A percentile compares a stretch with the other conserved stretches of the same genome.
Evolutionary conservation across 2,888 invertebrate genomes (phyloP).

Genomic region (Ligdia adustata): DNA sequence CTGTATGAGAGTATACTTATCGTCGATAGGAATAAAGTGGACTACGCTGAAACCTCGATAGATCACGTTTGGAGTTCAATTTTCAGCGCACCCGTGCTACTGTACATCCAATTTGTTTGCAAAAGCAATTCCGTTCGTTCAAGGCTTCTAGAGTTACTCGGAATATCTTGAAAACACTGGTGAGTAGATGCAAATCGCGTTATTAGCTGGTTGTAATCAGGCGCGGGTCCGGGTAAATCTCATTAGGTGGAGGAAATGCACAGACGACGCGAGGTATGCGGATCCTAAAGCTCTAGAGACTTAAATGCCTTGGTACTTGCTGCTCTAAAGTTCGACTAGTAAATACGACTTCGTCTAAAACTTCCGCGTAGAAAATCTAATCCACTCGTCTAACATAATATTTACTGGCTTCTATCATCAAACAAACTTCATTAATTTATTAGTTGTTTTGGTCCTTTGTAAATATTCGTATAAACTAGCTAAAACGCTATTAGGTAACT

Average conservation of each 20-base stretch:
- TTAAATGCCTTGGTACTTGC: constrained; percentile 8
- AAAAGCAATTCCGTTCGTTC: constrained; percentile 25
- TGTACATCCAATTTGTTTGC: constrained; percentile 33
- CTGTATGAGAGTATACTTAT: constrained; percentile 24
- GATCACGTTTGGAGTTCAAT: constrained; percentile 55
- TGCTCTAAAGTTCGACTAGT: too few species aligned
- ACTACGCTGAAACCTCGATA: constrained; percentile 48
- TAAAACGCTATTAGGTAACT: too few species aligned
- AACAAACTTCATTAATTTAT: too few species aligned
- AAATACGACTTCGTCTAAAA: too few species aligned
- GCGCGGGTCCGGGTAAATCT: constrained; percentile 45
- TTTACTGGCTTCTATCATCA: too few species aligned
- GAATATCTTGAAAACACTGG: constrained; percentile 25
- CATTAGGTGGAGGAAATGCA: constrained; percentile 43
- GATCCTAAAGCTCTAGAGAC: constrained; percentile 19
- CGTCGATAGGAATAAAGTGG: constrained; percentile 32
- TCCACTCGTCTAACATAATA: too few species aligned
- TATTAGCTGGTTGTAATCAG: constrained; percentile 45
- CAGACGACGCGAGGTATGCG: constrained; percentile 21
- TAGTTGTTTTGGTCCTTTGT: too few species aligned
- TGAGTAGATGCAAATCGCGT: constrained; percentile 34
- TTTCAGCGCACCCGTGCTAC: constrained; percentile 40
- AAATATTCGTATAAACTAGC: too few species aligned
- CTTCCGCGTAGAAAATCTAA: too few species aligned
- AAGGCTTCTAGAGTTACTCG: constrained; percentile 17